These are phyloP conservation scores for Myotis daubentonii DNA, from an alignment of 2,797 vertebrate species.

Conservation along the genomic window DNA sequence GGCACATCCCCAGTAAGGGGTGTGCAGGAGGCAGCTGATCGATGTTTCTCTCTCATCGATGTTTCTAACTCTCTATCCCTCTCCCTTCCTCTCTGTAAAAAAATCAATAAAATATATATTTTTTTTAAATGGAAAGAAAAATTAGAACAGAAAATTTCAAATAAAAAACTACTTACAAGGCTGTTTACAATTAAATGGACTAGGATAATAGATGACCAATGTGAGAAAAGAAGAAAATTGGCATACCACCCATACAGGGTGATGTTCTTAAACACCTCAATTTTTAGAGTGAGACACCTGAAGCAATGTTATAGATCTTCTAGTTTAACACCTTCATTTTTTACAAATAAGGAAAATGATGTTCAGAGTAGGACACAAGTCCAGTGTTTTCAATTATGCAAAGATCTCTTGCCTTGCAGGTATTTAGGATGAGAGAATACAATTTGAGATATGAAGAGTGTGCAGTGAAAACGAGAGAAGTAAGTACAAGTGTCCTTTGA, in stretches of 20 bases:
- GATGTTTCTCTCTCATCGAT: too few relatives aligned
- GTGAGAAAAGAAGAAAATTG: constrained; percentile 6
- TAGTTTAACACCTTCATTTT: constrained; percentile 40
- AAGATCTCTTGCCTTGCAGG: background rate
- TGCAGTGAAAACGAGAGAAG: background rate
- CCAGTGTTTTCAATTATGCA: background rate
- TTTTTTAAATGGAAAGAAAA: constrained; percentile 42
- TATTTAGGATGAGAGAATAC: background rate
- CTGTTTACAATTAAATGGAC: background rate
- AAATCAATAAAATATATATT: too few relatives aligned
- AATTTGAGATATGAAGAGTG: background rate
- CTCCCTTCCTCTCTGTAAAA: too few relatives aligned
- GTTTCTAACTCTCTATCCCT: too few relatives aligned
- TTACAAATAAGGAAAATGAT: constrained; percentile 50
- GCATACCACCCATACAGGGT: background rate
- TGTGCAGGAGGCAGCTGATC: too few relatives aligned
- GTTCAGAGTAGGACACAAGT: constrained; percentile 26
- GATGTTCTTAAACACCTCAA: background rate
- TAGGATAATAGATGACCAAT: background rate
- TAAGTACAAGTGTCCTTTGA: constrained; percentile 27
- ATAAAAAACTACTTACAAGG: constrained; percentile 27
- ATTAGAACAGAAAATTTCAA: background rate
- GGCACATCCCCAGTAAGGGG: too few relatives aligned
- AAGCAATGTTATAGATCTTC: constrained; percentile 30
- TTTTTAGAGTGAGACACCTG: constrained; percentile 22